Evolutionary conservation across 2,113 vertebrate genomes (phyloP).

Genomic region (Miniopterus natalensis): DNA sequence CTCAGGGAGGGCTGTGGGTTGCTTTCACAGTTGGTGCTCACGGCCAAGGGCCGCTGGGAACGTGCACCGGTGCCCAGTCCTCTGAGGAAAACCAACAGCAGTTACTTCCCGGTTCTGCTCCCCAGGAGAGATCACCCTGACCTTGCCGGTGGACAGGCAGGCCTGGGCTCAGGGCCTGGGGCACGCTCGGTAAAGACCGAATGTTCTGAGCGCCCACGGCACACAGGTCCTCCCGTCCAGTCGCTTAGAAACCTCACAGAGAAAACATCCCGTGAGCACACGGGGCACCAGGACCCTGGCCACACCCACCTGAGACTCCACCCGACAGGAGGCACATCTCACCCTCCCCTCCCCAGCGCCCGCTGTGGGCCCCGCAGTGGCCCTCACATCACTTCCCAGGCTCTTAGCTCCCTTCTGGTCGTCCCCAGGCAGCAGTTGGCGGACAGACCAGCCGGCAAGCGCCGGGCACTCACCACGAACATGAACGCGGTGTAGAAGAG

Average conservation of each 20-base stretch:
- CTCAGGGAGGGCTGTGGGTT: slow-evolving; percentile 81
- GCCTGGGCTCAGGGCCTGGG: accelerated
- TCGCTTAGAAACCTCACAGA: not conserved
- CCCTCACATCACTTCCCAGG: not conserved
- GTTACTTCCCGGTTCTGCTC: not conserved
- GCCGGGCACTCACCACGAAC: slow-evolving; percentile 94
- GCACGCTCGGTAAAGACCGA: accelerated
- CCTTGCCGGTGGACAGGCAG: accelerated
- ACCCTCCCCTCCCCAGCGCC: not conserved
- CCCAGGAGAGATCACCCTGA: not conserved
- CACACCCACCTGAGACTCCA: not conserved
- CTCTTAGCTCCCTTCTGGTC: not conserved
- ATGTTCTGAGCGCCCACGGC: not conserved
- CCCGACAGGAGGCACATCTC: accelerated
- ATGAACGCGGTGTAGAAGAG: slow-evolving; percentile 98
- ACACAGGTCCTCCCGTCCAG: accelerated
- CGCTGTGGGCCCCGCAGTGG: accelerated
- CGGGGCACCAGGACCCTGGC: accelerated
- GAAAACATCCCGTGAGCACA: not conserved
- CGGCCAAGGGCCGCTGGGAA: accelerated
- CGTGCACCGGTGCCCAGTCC: accelerated
- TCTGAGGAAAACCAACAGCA: not conserved
- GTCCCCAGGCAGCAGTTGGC: not conserved
- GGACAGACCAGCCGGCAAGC: not conserved
- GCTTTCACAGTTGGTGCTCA: not conserved